Conservation (phyloP, 1,140 invertebrate species). For the Calycopis cecrops region DNA sequence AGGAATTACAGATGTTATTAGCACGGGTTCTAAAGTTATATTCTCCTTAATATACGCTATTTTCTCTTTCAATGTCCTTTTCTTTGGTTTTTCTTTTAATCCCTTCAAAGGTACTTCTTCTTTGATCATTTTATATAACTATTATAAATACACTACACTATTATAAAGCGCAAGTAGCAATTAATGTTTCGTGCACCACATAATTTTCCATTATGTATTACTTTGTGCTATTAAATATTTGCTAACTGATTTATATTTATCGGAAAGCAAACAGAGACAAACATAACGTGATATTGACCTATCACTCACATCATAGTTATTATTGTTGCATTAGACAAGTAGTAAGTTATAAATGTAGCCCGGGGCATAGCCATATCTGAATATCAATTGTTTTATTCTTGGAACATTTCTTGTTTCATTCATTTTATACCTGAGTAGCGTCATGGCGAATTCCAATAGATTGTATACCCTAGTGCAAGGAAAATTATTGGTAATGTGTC, state of each 20-base stretch:
- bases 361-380: too few relatives aligned
- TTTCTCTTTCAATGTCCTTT: slow-evolving; percentile 70
- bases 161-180: slow-evolving; percentile 7
- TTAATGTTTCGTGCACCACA: not conserved
- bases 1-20: slow-evolving; percentile 73
- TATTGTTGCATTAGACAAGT: not conserved
- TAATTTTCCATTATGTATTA: slow-evolving; percentile 9
- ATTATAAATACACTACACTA: slow-evolving; percentile 36
- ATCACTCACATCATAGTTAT: not conserved
- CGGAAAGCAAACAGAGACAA: slow-evolving; percentile 4
- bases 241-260: slow-evolving; percentile 2
- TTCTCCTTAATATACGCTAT: slow-evolving; percentile 47
- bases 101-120: slow-evolving; percentile 47
- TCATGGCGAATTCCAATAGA: too few relatives aligned
- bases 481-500: too few relatives aligned
- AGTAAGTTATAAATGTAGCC: too few relatives aligned
- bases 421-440: too few relatives aligned
- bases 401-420: too few relatives aligned
- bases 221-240: slow-evolving; percentile 14
- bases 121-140: slow-evolving; percentile 41
- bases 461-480: too few relatives aligned
- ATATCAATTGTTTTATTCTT: too few relatives aligned
- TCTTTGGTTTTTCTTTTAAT: slow-evolving; percentile 35
- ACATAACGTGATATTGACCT: not conserved
- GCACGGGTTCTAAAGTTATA: slow-evolving; percentile 75